Percentiles rank a stretch among this genome's conserved stretches.
Evolutionary conservation across 2,888 invertebrate genomes (phyloP).

Genomic region (Lypha dubia): DNA sequence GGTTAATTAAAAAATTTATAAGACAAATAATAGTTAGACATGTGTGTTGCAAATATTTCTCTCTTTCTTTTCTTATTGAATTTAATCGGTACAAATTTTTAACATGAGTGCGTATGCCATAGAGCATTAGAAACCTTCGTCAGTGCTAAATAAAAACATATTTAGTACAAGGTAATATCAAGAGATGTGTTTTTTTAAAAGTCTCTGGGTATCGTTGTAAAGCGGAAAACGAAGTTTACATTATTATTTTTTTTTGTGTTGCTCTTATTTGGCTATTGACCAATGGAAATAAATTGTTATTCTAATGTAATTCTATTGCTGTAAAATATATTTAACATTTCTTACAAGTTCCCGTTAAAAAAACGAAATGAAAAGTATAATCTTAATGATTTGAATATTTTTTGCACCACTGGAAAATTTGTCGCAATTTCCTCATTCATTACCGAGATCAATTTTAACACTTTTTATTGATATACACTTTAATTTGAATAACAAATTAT

Average conservation of each 20-base stretch:
- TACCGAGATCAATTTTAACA: not conserved
- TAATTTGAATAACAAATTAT: not conserved
- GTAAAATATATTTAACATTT: too few species aligned
- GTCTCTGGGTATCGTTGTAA: too few species aligned
- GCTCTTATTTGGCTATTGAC: too few species aligned
- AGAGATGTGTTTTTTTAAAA: slow-evolving; percentile 1
- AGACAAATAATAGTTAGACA: not conserved
- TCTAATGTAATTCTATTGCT: too few species aligned
- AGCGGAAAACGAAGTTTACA: too few species aligned
- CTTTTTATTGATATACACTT: not conserved
- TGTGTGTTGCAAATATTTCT: not conserved
- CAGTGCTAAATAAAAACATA: slow-evolving; percentile 6
- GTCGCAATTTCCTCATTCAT: too few species aligned
- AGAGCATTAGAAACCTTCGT: not conserved
- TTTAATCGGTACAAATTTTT: not conserved
- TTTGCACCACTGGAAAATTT: too few species aligned
- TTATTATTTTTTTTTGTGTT: too few species aligned
- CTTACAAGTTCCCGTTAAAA: too few species aligned
- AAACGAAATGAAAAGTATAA: too few species aligned
- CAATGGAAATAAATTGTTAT: too few species aligned
- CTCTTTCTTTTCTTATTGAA: not conserved
- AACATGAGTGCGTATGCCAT: not conserved
- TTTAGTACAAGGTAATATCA: not conserved
- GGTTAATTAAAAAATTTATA: not conserved
- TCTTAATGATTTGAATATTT: too few species aligned